Percentiles rank a stretch among this genome's conserved stretches.
Conservation (phyloP, 2,113 vertebrate species). For the Zosterops borbonicus region DNA sequence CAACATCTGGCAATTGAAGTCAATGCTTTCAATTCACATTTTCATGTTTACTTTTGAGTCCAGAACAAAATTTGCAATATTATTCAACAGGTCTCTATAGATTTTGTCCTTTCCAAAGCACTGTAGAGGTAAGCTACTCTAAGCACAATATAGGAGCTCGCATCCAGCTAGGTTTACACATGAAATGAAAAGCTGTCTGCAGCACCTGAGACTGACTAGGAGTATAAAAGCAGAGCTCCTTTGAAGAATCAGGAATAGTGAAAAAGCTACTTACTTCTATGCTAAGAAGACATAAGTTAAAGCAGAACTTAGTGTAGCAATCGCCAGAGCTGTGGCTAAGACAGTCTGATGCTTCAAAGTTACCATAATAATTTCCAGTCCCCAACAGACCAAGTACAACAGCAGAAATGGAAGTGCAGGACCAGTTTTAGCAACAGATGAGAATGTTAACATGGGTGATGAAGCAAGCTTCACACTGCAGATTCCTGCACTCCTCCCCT, state of each 20-base stretch:
- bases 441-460: background rate
- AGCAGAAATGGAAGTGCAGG: background rate
- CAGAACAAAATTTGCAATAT: background rate
- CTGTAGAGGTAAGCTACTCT: background rate
- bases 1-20: background rate
- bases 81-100: background rate
- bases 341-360: background rate
- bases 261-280: background rate
- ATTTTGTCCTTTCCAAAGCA: background rate
- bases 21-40: background rate
- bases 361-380: background rate
- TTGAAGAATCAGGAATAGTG: background rate
- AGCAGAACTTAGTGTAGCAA: background rate
- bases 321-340: background rate
- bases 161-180: background rate
- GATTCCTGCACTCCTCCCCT: background rate
- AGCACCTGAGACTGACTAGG: background rate
- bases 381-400: fast-evolving
- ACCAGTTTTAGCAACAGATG: background rate
- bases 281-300: background rate
- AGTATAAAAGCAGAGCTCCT: background rate
- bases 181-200: background rate
- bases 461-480: background rate
- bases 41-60: background rate
- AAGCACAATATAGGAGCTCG: background rate